phyloP scores from a whole-genome alignment of 2,888 invertebrate species.

The Opisthograptis luteolata region DNA sequence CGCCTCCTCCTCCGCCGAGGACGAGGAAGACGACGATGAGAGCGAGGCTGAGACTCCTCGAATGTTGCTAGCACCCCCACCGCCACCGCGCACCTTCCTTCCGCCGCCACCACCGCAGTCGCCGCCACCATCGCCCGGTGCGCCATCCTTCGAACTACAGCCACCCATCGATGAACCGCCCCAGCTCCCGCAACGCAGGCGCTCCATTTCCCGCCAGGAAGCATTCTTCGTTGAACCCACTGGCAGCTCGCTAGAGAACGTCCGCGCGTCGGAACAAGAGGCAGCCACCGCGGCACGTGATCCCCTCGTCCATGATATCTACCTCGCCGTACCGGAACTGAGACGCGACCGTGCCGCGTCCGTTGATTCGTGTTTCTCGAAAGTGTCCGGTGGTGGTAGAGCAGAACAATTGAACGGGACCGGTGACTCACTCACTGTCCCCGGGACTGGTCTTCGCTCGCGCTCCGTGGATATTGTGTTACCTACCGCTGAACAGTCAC shows the following conservation, averaged over 20 bases:
- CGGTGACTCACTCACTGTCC: constrained; percentile 87
- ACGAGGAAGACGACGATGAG: constrained; percentile 80
- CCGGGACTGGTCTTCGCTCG: constrained; percentile 89
- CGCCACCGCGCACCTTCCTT: constrained; percentile 69
- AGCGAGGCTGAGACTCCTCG: constrained; percentile 80
- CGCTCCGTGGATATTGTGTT: constrained; percentile 94
- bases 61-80: constrained; percentile 86
- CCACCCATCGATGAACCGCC: constrained; percentile 78
- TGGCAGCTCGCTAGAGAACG: constrained; percentile 88
- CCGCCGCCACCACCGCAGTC: constrained; percentile 68
- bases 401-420: constrained; percentile 88
- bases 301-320: constrained; percentile 87
- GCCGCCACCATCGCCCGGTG: constrained; percentile 81
- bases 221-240: constrained; percentile 91
- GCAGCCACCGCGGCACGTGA: constrained; percentile 63
- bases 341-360: constrained; percentile 94
- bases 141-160: constrained; percentile 84
- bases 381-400: constrained; percentile 88
- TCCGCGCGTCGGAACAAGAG: constrained; percentile 82
- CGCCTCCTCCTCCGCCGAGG: constrained; percentile 74
- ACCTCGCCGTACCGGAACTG: constrained; percentile 92
- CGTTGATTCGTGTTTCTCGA: constrained; percentile 94
- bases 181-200: constrained; percentile 68
- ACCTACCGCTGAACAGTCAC: constrained; percentile 92
- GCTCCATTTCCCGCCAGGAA: constrained; percentile 91